Percentiles rank a stretch among this genome's conserved stretches.
These are phyloP conservation scores for Limonius californicus DNA, from an alignment of 1,140 invertebrate genomes.

Conservation along the genomic window DNA sequence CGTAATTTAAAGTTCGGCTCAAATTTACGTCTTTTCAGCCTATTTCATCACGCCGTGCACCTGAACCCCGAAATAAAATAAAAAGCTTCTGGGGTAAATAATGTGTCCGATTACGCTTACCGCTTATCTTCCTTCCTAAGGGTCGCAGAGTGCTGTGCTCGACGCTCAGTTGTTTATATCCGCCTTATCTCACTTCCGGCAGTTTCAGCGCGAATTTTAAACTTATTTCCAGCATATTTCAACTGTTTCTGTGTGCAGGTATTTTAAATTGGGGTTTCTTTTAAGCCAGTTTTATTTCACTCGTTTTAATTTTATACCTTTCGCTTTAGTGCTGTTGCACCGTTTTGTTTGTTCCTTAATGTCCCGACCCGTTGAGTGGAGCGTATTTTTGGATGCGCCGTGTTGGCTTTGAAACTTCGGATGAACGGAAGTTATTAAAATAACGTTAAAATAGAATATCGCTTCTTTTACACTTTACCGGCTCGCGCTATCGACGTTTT, in stretches of 20 bases:
- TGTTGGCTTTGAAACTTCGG: background rate
- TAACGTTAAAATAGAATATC: background rate
- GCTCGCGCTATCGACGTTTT: background rate
- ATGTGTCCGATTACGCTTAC: constrained; percentile 36
- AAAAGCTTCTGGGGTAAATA: constrained; percentile 34
- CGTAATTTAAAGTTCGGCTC: constrained; percentile 14
- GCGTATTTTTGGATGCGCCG: background rate
- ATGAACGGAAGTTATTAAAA: background rate
- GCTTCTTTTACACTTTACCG: background rate
- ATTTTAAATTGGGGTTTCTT: constrained; percentile 24
- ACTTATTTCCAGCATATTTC: constrained; percentile 25
- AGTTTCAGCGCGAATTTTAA: constrained; percentile 27
- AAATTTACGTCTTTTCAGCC: constrained; percentile 8
- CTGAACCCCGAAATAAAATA: constrained; percentile 19
- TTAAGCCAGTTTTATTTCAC: background rate
- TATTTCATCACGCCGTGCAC: constrained; percentile 14
- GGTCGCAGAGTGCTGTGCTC: constrained; percentile 8
- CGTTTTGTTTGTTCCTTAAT: background rate
- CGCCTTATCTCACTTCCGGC: constrained; percentile 27
- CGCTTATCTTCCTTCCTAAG: constrained; percentile 31
- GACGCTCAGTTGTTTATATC: constrained; percentile 29
- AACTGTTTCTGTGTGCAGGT: constrained; percentile 28
- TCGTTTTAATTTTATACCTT: constrained; percentile 1
- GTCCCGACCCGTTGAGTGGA: background rate
- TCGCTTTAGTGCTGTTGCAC: background rate